Evolutionary conservation across 2,797 vertebrate species (phyloP), one percentile per base, ranked within the genome.

Genomic region (Alosa sapidissima): DNA sequence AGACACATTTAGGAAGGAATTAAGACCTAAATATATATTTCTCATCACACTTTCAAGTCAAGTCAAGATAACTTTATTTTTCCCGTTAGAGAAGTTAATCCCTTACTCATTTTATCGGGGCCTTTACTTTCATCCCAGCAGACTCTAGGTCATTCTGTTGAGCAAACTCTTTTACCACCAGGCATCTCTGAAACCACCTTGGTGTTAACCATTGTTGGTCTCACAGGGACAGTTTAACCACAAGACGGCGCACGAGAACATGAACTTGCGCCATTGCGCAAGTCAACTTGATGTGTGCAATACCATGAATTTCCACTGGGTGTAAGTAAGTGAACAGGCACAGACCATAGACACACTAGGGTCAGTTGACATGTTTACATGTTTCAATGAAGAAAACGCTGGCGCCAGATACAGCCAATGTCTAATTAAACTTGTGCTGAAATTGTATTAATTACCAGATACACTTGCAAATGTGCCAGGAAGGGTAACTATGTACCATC

Each of bases 161-260:
- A 47, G 36, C 41, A 78, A 78, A 78, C 16, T 14, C 72, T 78
- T 78, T 78, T 45, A 47, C 41, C 72, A 78, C 41, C 72, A 78
- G 72, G 16, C 41, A 78, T 47, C 4, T 78, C 24, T 78, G 5
- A 36, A 78, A 78, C 72, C 72, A n/a, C 72, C 72, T 47, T 78
- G 72, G 41, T 78, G 72, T 78, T 78, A 78, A 21, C 72, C 72
- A 78, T 78, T 78, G 72, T 36, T 78, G 41, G 72, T 78, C 72
- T 78, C 72, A 45, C 16, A 19, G 72, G 72, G 72, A 19, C 36
- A 78, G 72, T 78, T 78, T 78, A 78, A 78, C 72, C 72, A 78
- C 72, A 78, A 78, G 72, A 78, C 72, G 72, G 72, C 72, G 72
- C 72, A 41, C 41, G 5, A 78, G 2, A 75, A 36, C 68, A 78